phyloP scores from a whole-genome alignment of 1,140 invertebrate species.

The Laupala kohalensis region DNA sequence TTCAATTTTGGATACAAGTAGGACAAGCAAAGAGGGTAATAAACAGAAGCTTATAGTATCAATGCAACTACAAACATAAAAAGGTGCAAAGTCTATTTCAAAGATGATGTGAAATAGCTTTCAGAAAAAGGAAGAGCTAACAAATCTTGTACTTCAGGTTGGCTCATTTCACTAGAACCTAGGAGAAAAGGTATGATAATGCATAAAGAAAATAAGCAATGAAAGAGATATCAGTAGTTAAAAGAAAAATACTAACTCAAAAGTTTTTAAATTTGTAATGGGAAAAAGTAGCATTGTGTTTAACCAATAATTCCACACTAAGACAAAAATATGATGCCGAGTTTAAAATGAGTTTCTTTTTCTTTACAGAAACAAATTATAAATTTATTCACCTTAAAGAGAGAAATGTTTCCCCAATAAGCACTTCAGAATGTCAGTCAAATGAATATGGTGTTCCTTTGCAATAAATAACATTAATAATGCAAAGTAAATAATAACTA shows the following conservation, averaged over 20 bases:
- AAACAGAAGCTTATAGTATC: not conserved
- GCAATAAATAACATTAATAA: too few species aligned
- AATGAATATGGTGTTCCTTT: too few species aligned
- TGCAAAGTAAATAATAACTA: too few species aligned
- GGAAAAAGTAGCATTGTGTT: too few species aligned
- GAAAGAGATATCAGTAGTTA: not conserved
- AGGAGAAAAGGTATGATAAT: not conserved
- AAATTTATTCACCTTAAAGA: too few species aligned
- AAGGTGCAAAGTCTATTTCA: not conserved
- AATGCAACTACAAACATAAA: not conserved
- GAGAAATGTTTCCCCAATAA: too few species aligned
- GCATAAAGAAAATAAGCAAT: not conserved
- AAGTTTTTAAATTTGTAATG: not conserved
- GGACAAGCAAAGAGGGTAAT: not conserved
- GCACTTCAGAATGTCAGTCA: too few species aligned
- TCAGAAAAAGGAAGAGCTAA: not conserved
- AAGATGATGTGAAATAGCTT: not conserved
- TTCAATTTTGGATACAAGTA: not conserved
- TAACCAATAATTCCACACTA: too few species aligned
- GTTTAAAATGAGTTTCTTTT: too few species aligned
- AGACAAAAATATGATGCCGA: too few species aligned
- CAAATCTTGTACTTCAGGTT: not conserved
- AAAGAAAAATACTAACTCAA: not conserved
- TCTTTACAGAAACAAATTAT: too few species aligned
- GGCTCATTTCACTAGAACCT: not conserved